These are phyloP conservation scores for Oligia fasciuncula DNA, from an alignment of 2,888 invertebrate genomes.

Conservation along the genomic window DNA sequence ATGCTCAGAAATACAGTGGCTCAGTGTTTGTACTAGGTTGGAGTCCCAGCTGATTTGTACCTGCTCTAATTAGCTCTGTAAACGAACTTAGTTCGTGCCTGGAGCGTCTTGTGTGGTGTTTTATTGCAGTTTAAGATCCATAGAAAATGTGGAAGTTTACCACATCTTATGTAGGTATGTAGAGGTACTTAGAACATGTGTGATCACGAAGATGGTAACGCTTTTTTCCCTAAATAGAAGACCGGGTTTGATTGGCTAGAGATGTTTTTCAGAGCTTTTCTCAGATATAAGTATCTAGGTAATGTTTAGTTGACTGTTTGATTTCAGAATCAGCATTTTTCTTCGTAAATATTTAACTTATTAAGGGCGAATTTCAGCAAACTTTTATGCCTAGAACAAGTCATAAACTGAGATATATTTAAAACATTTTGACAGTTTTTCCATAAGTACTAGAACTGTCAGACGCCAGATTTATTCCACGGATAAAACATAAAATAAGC, in stretches of 20 bases:
- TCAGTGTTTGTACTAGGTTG: constrained; percentile 7
- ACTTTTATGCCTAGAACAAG: no score
- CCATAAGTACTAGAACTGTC: not conserved
- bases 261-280: not conserved
- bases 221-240: not conserved
- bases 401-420: no score
- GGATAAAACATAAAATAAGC: not conserved
- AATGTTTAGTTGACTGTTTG: not conserved
- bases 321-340: not conserved
- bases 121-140: constrained; percentile 40
- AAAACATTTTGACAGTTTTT: not conserved
- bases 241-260: not conserved
- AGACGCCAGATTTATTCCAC: not conserved
- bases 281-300: not conserved
- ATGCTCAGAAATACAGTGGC: constrained; percentile 27
- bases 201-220: not conserved
- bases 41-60: constrained; percentile 50
- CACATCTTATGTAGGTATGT: not conserved
- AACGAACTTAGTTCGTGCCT: constrained; percentile 39
- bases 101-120: constrained; percentile 38
- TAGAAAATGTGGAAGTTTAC: constrained; percentile 28
- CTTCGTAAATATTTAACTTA: not conserved
- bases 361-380: not conserved
- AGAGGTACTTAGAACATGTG: not conserved
- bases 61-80: constrained; percentile 50